Base-by-base conservation (phyloP, 2,113 vertebrate species). In the Charina bottae region DNA sequence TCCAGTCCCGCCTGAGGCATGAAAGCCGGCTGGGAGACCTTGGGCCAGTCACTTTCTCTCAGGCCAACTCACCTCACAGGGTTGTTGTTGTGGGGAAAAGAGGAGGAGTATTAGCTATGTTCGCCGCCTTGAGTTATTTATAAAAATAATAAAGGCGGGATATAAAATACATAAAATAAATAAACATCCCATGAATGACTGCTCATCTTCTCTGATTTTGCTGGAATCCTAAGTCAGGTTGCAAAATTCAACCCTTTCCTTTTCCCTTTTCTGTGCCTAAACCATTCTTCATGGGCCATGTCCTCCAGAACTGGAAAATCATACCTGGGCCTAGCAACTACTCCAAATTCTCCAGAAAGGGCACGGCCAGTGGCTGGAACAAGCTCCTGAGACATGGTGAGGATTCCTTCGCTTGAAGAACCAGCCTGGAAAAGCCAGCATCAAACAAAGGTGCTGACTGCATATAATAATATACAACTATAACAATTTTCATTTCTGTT, bases 321-420 rank as follows among this genome's bases (percentile, higher is more conserved):
- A 11, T 93, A 98, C 98, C 98, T 98, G 92, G n/a, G 88, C 86
- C 97, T 94, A 23, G 95, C 28, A 5, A 97, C 26, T 0, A 96
- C 96, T 86, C 98, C 96, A 0, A 96, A 98, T 6, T 98, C 98
- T 89, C 97, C 96, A 0, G 96, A 96, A 62, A 99, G 91, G 26
- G 98, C 99, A 1, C 93, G 6, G 0, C 96, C 94, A 0, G 96
- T 97, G 33, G 98, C 98, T 86, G 99, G 98, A 21, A 99, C 98
- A 1, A 99, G 97, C 96, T 99, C 99, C 26, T 97, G 97, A 24
- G 97, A 98, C 99, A 99, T 99, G 12, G 97, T 97, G 0, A 99
- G 97, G 96, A 99, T 99, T 21, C 97, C 98, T 93, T 99, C 98
- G 0, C 98, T 99, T 0, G 99, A 99, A 0, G 99, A 99, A 19